These are phyloP conservation scores for Macaca fascicularis DNA, from an alignment of 2,113 vertebrate genomes.

Conservation along the genomic window DNA sequence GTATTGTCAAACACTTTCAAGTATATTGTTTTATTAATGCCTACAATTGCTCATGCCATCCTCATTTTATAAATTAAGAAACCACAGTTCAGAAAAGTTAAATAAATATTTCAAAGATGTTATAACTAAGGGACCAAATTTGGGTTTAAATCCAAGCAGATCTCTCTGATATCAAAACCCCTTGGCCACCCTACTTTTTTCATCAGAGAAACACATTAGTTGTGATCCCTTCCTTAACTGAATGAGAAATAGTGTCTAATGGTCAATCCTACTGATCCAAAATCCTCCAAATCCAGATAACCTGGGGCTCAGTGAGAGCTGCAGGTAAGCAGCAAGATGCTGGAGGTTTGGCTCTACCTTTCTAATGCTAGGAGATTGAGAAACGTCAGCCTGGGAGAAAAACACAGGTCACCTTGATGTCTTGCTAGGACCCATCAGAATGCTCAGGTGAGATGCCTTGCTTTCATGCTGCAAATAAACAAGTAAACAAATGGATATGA, in stretches of 20 bases:
- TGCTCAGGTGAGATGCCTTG: neutral
- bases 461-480: neutral
- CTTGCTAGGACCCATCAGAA: neutral
- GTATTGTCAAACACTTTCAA: neutral
- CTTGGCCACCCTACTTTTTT: neutral
- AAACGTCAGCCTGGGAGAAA: neutral
- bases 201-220: neutral
- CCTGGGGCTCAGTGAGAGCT: neutral
- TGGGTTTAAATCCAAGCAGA: neutral
- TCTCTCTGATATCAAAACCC: neutral
- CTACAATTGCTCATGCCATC: neutral
- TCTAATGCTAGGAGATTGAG: neutral
- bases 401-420: neutral
- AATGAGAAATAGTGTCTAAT: neutral
- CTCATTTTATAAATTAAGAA: neutral
- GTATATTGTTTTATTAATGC: neutral
- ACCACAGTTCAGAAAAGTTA: neutral
- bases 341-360: neutral
- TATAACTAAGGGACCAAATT: neutral
- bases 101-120: neutral
- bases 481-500: neutral
- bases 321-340: neutral
- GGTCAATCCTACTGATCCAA: neutral
- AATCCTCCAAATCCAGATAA: neutral
- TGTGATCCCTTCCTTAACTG: neutral